These are phyloP conservation scores for Hypomecis atomaria DNA, from an alignment of 2,888 invertebrate species.

Conservation along the genomic window DNA sequence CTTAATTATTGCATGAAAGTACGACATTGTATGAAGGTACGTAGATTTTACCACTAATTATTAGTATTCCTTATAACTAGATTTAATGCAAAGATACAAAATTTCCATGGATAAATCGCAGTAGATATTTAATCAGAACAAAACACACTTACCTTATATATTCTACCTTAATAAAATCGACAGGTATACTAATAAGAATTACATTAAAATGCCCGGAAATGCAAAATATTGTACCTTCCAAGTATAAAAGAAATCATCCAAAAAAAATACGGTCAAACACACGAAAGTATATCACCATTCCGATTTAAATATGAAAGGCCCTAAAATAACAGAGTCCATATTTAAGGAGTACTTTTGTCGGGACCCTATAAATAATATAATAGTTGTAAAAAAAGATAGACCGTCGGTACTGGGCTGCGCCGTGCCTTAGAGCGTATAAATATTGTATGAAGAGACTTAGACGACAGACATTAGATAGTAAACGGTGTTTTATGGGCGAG, in stretches of 20 bases:
- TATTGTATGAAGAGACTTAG: constrained; percentile 77
- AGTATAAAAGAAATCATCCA: constrained; percentile 24
- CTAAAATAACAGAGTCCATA: constrained; percentile 39
- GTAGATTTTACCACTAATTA: too few relatives aligned
- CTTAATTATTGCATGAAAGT: too few relatives aligned
- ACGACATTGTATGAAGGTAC: too few relatives aligned
- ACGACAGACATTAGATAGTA: constrained; percentile 75
- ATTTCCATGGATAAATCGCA: too few relatives aligned
- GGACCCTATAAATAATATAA: constrained; percentile 52
- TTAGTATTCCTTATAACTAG: too few relatives aligned
- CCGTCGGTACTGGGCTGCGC: constrained; percentile 41
- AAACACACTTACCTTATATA: too few relatives aligned
- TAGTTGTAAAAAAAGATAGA: constrained; percentile 53
- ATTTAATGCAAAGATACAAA: too few relatives aligned
- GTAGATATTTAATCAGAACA: too few relatives aligned
- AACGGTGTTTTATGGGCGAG: constrained; percentile 77
- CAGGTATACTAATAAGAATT: not conserved
- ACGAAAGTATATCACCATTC: constrained; percentile 31
- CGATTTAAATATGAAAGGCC: constrained; percentile 37
- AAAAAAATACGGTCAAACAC: constrained; percentile 20
- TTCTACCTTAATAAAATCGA: too few relatives aligned
- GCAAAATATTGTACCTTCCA: constrained; percentile 8
- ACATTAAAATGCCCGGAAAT: constrained; percentile 4
- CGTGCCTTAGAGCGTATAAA: constrained; percentile 62
- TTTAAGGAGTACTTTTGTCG: constrained; percentile 38